phyloP scores from a whole-genome alignment of 2,113 vertebrate species.

The Illadopsis cleaveri region DNA sequence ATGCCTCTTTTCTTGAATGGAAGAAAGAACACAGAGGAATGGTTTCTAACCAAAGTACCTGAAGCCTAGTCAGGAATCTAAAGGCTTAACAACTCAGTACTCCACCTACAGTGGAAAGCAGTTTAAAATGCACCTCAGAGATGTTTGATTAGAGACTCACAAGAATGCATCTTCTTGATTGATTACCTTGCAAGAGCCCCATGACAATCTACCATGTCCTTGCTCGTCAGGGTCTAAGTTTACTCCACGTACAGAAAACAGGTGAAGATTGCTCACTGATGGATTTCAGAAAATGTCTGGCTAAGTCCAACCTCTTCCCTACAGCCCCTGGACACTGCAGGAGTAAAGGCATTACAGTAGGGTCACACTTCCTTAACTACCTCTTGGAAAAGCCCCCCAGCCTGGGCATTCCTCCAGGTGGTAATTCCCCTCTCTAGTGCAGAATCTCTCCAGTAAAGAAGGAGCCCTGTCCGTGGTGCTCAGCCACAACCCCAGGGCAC shows the following conservation, averaged over 20 bases:
- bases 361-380: background rate
- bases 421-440: background rate
- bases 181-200: background rate
- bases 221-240: background rate
- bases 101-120: background rate
- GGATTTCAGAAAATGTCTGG: background rate
- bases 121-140: background rate
- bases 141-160: background rate
- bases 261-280: background rate
- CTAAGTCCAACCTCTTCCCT: background rate
- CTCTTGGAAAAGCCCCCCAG: background rate
- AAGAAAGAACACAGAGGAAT: background rate
- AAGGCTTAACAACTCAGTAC: background rate
- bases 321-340: background rate
- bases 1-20: background rate
- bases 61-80: background rate
- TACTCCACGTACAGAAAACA: background rate
- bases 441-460: background rate
- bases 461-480: constrained; percentile 62
- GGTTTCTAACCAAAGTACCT: background rate
- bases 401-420: background rate
- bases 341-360: background rate
- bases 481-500: accelerated
- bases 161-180: background rate
- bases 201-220: background rate